Conservation (phyloP, 2,797 vertebrate genomes). For the Smutsia gigantea region DNA sequence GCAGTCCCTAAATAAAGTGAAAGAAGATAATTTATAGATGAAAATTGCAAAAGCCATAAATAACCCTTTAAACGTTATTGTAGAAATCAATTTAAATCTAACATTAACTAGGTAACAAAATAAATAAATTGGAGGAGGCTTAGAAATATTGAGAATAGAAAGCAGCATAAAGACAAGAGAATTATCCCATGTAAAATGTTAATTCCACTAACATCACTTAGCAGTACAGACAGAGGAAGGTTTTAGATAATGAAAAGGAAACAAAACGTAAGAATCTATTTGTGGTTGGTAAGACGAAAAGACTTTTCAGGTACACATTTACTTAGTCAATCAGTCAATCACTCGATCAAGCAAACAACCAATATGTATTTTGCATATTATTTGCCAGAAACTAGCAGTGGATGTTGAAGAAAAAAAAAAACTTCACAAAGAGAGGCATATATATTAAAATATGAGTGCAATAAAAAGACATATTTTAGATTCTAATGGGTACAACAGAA, state of each 20-base stretch:
- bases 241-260: slow-evolving; percentile 29
- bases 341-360: background rate
- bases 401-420: background rate
- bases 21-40: slow-evolving; percentile 11
- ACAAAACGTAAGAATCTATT: slow-evolving; percentile 9
- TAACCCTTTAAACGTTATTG: background rate
- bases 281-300: background rate
- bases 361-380: background rate
- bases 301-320: background rate
- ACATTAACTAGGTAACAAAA: background rate
- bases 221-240: background rate
- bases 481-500: background rate
- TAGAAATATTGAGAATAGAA: background rate
- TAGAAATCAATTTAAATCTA: background rate
- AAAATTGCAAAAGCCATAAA: background rate
- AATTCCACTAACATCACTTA: background rate
- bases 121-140: background rate
- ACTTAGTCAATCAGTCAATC: background rate
- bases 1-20: background rate
- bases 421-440: background rate
- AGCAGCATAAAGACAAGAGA: background rate
- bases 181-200: background rate
- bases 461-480: background rate
- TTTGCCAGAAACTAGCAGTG: background rate
- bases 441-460: background rate